Base-by-base conservation (phyloP, 2,797 vertebrate species). In the Hapalemur alaotrensis region DNA sequence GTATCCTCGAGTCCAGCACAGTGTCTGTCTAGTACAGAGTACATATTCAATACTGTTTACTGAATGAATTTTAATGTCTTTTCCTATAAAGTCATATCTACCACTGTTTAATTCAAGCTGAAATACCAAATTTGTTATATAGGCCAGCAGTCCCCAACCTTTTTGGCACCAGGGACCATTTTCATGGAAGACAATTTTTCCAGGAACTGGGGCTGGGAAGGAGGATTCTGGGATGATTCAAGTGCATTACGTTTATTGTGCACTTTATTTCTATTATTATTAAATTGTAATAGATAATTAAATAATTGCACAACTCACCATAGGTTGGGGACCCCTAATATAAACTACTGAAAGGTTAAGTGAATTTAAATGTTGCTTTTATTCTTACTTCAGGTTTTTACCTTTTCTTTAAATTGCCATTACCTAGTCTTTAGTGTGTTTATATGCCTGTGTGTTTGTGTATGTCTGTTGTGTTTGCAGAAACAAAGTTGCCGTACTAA, bases 311-410 rank as follows among this genome's bases (percentile, higher is more conserved):
- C 22, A 57, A 57, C 54, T 57, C 54, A 57, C 54, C 54, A 57
- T 57, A 57, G 8, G 54, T 57, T 57, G 54, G 7, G 22, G 22
- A 57, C 54, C 22, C 54, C 22, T 23, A 22, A 57, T 57, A 57
- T 63, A 78, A 89, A 22, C 30, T 28, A 43, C 20, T 88, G 28
- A 57, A 95, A 57, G 7, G 93, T 81, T 75, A 91, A 95, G 54
- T 92, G 25, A 94, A 76, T 94, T 92, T 91, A 70, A 95, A 57
- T 96, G 67, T 89, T 70, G 6, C 15, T 76, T 73, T 91, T 52
- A 25, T 41, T 81, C 35, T 75, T 91, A n/a, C 32, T 18, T 84
- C 7, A 67, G 10, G 7, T n/a, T 80, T 65, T 93, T 46, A 57
- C 23, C 35, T 89, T 57, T 87, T 89, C 46, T 89, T 81, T 83